Base-by-base conservation (phyloP, 2,113 vertebrate species). In the Stegastes partitus region DNA sequence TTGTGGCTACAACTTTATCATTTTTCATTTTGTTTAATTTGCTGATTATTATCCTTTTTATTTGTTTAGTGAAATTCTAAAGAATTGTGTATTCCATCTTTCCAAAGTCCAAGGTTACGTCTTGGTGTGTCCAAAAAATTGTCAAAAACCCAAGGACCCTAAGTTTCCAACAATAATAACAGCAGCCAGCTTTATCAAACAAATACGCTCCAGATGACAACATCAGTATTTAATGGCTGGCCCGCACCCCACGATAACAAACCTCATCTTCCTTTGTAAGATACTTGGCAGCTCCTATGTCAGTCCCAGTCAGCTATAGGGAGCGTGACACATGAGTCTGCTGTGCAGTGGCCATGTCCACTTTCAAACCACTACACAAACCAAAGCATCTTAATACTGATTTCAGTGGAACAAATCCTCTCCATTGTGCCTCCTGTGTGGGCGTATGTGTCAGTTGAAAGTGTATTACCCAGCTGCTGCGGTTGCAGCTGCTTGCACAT, bases 401-500 rank as follows among this genome's bases (percentile, higher is more conserved):
- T 79, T 89, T 78, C 51, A 77, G 74, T 77, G 81, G 77, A 89
- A 90, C 82, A 89, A 77, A 87, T 85, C 73, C 70, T 61, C 39
- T 82, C 74, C 14, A 67, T 87, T 85, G 84, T 81, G 72, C 80
- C 76, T 79, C 70, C 73, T 80, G 75, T 79, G 88, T 90, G 86
- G 81, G 74, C 34, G 63, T 75, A 31, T 62, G 59, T 77, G 75
- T 67, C 77, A 63, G 61, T 82, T 81, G 79, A 90, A 80, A 68
- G 77, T 65, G 76, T 80, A 59, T 85, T 75, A 82, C 72, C 77
- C 84, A 81, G 87, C 76, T 88, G 83, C 85, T 74, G 53, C 1
- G 59, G 62, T 37, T 81, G 85, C 82, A 90, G 90, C 87, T 87
- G 82, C 88, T 69, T 80, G 79, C 56, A 74, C 81, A 71, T 91